phyloP scores from a whole-genome alignment of 1,140 invertebrate species.

The Cotesia typhae region DNA sequence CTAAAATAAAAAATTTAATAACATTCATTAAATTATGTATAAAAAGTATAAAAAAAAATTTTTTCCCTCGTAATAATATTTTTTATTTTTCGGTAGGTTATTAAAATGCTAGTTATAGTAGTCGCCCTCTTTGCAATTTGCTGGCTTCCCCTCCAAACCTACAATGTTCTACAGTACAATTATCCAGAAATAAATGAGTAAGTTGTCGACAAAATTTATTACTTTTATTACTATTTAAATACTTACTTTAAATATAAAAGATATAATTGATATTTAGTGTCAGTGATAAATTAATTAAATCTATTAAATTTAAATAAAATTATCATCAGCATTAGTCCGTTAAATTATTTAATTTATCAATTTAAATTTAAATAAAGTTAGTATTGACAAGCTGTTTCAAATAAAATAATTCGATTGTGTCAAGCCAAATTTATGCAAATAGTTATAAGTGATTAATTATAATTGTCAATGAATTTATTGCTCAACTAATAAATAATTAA shows the following conservation, averaged over 20 bases:
- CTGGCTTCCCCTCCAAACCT: conserved; percentile 83
- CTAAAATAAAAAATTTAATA: background rate
- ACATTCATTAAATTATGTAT: background rate
- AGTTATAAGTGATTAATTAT: background rate
- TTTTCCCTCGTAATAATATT: conserved; percentile 1
- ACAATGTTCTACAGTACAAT: conserved; percentile 76
- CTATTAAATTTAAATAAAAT: conserved; percentile 7
- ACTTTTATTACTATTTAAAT: too few relatives aligned
- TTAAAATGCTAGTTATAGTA: conserved; percentile 86
- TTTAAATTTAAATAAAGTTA: background rate
- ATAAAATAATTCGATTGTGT: too few relatives aligned
- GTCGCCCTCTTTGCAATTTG: conserved; percentile 82
- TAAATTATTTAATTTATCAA: conserved; percentile 1
- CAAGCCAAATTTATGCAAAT: background rate
- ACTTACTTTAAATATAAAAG: too few relatives aligned
- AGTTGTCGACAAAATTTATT: conserved; percentile 49
- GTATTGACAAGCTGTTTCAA: background rate
- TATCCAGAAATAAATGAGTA: conserved; percentile 77
- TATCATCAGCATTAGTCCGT: background rate
- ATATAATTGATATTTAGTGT: too few relatives aligned
- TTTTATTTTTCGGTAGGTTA: conserved; percentile 72
- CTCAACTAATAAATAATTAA: background rate
- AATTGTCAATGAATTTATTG: background rate
- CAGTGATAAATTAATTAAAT: too few relatives aligned
- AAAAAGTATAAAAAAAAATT: too few relatives aligned